A percentile compares a stretch with the other conserved stretches of the same genome.
phyloP scores from a whole-genome alignment of 2,113 vertebrate species.

The Corythoichthys haematopterus region DNA sequence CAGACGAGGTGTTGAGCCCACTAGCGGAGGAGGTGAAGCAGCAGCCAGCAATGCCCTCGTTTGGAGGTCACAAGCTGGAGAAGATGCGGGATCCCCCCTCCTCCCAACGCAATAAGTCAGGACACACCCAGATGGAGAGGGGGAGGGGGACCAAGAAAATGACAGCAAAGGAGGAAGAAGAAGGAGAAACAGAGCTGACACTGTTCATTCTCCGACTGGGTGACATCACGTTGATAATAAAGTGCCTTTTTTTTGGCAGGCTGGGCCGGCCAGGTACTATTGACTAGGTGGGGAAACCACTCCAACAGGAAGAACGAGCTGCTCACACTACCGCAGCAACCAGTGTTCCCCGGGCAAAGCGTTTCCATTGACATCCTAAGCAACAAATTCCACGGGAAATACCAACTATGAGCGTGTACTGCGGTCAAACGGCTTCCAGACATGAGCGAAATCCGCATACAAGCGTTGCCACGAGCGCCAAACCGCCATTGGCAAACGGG shows the following conservation, averaged over 20 bases:
- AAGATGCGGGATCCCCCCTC: constrained; percentile 43
- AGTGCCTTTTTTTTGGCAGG: neutral
- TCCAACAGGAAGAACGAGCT: constrained; percentile 35
- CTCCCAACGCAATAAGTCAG: constrained; percentile 62
- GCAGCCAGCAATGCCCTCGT: constrained; percentile 49
- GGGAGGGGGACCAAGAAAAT: constrained; percentile 23
- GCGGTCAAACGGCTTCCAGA: constrained; percentile 43
- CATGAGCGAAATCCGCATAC: constrained; percentile 21
- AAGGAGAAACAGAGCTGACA: constrained; percentile 38
- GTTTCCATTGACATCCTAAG: neutral
- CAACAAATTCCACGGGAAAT: constrained; percentile 5
- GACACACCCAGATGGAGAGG: constrained; percentile 66
- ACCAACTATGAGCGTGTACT: constrained; percentile 15
- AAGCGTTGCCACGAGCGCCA: constrained; percentile 15
- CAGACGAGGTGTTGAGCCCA: neutral
- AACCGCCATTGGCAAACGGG: neutral
- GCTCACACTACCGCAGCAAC: constrained; percentile 12
- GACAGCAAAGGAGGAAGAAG: constrained; percentile 33
- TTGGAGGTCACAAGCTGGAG: constrained; percentile 60
- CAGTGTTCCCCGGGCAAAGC: constrained; percentile 3
- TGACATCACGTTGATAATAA: constrained; percentile 50
- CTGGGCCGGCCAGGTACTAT: neutral
- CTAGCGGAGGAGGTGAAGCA: constrained; percentile 4
- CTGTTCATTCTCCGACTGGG: constrained; percentile 48
- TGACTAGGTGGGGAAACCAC: constrained; percentile 33